Conservation (phyloP, 2,113 vertebrate species). For the Cervus canadensis region DNA sequence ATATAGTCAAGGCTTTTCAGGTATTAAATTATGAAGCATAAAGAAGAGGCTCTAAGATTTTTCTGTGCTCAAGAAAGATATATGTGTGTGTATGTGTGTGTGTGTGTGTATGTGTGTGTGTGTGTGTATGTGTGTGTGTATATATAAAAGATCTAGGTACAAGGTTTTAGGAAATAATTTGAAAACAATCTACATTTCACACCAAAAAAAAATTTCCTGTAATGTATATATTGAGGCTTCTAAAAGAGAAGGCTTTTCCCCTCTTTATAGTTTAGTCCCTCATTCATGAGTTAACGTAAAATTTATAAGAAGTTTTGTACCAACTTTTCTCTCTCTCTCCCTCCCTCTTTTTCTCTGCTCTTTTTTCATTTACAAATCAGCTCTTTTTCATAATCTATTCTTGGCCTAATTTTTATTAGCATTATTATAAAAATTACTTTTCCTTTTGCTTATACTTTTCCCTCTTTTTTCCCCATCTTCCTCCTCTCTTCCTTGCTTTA, state of each 20-base stretch:
- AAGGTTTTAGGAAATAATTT: neutral
- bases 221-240: neutral
- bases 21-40: neutral
- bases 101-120: neutral
- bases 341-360: too few relatives aligned
- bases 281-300: slow-evolving; percentile 14
- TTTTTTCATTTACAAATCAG: neutral
- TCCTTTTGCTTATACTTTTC: neutral
- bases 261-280: neutral
- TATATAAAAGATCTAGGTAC: neutral
- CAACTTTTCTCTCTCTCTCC: neutral
- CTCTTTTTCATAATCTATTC: neutral
- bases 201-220: neutral
- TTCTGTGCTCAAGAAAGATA: neutral
- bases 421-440: neutral
- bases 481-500: neutral
- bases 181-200: neutral
- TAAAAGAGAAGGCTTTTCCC: neutral
- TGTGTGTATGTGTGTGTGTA: neutral
- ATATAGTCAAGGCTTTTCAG: neutral
- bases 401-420: neutral
- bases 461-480: neutral
- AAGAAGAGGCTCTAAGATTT: slow-evolving; percentile 19
- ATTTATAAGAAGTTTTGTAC: neutral
- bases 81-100: neutral